Evolutionary conservation across 2,888 invertebrate genomes (phyloP).

Genomic region (Petrolisthes manimaculis): DNA sequence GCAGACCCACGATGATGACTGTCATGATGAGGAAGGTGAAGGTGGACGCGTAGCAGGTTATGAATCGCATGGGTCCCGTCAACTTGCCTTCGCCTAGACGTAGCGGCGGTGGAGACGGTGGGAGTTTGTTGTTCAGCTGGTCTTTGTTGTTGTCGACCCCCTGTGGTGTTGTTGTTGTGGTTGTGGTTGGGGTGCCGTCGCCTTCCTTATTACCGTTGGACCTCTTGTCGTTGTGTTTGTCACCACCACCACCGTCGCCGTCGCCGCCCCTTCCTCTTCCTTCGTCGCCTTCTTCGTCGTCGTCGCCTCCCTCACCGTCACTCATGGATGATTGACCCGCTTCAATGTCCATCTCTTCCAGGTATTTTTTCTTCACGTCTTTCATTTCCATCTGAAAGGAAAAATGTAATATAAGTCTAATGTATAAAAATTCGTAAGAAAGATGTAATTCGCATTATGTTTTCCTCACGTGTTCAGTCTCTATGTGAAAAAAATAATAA

Average conservation of each 20-base stretch:
- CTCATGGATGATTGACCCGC: slow-evolving; percentile 28
- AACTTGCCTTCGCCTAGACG: slow-evolving; percentile 47
- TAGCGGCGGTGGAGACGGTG: neutral
- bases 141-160: neutral
- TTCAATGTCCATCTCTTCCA: slow-evolving; percentile 23
- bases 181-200: neutral
- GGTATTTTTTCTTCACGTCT: neutral
- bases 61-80: slow-evolving; percentile 40
- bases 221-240: neutral
- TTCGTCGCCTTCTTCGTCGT: slow-evolving; percentile 11
- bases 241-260: no score
- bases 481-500: no score
- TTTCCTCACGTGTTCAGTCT: no score
- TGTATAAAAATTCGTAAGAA: no score
- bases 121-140: neutral
- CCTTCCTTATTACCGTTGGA: neutral
- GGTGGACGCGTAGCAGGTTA: slow-evolving; percentile 59
- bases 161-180: neutral
- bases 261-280: slow-evolving; percentile 23
- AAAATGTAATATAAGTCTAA: neutral
- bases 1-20: slow-evolving; percentile 47
- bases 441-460: no score
- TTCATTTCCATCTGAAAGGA: slow-evolving; percentile 19
- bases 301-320: neutral
- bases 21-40: slow-evolving; percentile 63